These are phyloP conservation scores for Chironomus tepperi DNA, from an alignment of 1,140 invertebrate genomes.

Conservation along the genomic window DNA sequence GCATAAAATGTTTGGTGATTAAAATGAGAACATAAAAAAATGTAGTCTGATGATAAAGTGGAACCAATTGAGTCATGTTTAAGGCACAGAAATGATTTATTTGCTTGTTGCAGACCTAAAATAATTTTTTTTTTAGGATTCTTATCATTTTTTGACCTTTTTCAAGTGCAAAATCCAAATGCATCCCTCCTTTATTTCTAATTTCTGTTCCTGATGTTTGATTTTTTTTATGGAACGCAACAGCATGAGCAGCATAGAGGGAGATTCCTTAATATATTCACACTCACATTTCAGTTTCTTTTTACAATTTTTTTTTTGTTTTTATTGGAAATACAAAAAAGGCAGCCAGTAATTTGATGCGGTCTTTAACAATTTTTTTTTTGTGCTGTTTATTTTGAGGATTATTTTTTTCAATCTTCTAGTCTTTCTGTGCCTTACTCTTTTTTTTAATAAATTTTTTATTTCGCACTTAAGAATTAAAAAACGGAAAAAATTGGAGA, in stretches of 20 bases:
- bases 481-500: background rate
- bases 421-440: background rate
- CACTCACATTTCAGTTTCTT: conserved; percentile 18
- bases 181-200: background rate
- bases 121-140: background rate
- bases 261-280: background rate
- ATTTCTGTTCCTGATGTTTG: background rate
- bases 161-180: background rate
- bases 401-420: background rate
- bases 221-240: too few species aligned
- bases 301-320: background rate
- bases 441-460: conserved; percentile 11
- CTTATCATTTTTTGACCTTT: conserved; percentile 2
- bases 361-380: background rate
- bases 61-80: background rate
- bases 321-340: background rate
- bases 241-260: background rate
- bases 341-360: background rate
- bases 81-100: conserved; percentile 19
- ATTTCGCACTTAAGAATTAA: background rate
- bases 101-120: background rate
- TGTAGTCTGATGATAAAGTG: background rate
- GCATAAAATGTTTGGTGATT: background rate
- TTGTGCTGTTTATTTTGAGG: conserved; percentile 15
- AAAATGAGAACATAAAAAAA: background rate